A percentile compares a stretch with the other conserved stretches of the same genome.
Evolutionary conservation across 2,888 invertebrate species (phyloP).

Genomic region (Theodoxus fluviatilis): DNA sequence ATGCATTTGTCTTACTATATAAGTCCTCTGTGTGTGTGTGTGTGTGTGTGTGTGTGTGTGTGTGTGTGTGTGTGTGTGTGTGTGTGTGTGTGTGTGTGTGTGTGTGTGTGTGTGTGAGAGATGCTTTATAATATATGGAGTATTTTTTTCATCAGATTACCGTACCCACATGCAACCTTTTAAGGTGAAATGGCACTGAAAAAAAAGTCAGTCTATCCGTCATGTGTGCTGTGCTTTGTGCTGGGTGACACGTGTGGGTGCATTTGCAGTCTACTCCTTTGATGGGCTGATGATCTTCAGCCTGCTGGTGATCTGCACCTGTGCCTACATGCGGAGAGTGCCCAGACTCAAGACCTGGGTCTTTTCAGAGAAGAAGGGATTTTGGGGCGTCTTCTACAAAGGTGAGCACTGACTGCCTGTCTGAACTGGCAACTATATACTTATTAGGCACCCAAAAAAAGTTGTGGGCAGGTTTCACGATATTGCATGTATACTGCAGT

Average conservation of each 20-base stretch:
- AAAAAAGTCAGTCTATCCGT: too few relatives aligned
- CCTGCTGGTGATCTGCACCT: conserved; percentile 66
- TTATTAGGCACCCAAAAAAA: too few relatives aligned
- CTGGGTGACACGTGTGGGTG: too few relatives aligned
- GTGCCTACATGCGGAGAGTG: conserved; percentile 67
- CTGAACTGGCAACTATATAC: too few relatives aligned
- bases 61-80: conserved; percentile 23
- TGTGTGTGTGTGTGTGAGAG: conserved; percentile 9
- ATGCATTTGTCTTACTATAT: background rate
- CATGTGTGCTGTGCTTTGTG: too few relatives aligned
- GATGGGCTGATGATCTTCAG: conserved; percentile 67
- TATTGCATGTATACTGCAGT: too few relatives aligned
- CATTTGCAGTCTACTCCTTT: conserved; percentile 65
- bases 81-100: conserved; percentile 25
- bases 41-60: conserved; percentile 6
- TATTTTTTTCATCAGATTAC: background rate
- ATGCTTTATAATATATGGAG: too few relatives aligned
- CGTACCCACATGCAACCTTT: background rate
- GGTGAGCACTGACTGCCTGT: conserved; percentile 54
- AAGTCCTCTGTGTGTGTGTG: background rate
- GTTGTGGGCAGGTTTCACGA: too few relatives aligned
- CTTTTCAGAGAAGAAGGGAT: conserved; percentile 67
- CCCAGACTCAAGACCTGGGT: conserved; percentile 66
- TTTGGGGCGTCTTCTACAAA: conserved; percentile 68
- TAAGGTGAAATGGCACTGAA: too few relatives aligned